phyloP scores from a whole-genome alignment of 2,113 vertebrate species.

The Bothrops jararaca region DNA sequence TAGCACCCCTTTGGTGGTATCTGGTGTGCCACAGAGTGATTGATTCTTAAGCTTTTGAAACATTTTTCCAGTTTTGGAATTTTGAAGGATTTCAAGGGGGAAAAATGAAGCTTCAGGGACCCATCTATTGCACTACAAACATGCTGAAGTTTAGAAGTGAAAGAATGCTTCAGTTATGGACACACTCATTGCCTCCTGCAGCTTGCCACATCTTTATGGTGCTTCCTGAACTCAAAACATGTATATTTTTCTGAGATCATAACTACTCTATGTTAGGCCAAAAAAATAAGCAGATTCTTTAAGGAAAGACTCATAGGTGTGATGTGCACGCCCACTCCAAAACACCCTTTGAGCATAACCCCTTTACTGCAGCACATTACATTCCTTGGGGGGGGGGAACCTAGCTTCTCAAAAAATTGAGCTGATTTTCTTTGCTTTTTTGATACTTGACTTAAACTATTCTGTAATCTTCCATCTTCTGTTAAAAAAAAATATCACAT shows the following conservation, averaged over 20 bases:
- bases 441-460: neutral
- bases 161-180: neutral
- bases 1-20: neutral
- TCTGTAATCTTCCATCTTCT: neutral
- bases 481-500: neutral
- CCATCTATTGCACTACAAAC: neutral
- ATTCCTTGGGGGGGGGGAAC: neutral
- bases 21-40: neutral
- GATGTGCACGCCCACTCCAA: neutral
- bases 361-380: neutral
- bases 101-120: neutral
- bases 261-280: neutral
- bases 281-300: neutral
- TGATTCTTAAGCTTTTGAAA: neutral
- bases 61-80: neutral
- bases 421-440: neutral
- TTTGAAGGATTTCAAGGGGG: neutral
- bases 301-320: neutral
- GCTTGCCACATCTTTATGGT: neutral
- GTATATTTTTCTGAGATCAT: neutral
- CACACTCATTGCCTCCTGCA: neutral
- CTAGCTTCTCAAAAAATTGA: neutral
- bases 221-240: neutral
- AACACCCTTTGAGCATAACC: neutral
- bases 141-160: neutral